Base-by-base conservation (phyloP, 2,113 vertebrate genomes). In the Carollia perspicillata region DNA sequence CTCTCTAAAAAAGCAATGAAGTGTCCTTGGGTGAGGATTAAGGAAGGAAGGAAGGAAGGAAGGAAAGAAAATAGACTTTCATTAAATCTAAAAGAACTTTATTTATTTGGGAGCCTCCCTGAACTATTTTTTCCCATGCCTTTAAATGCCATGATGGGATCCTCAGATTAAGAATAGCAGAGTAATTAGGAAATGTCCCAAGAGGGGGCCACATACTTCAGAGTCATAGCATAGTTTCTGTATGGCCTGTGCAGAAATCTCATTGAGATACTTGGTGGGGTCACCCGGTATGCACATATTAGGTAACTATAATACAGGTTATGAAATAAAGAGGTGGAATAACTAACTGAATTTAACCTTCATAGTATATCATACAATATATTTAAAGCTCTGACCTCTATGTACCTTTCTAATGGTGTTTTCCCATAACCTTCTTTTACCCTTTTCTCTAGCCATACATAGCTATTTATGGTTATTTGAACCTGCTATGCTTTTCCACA, bases 91-190 rank as follows among this genome's bases (percentile, higher is more conserved):
- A 86, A 51, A 90, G 55, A 44, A 28, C 33, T 89, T 84, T 40
- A 71, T 71, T 80, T 23, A 85, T 74, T 85, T 90, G 68, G 86
- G 83, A 93, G 8, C 42, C 7, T 89, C 63, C 44, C 18, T 72
- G 63, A 88, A 66, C 26, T 71, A 28, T 71, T 42, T 84, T 74
- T 89, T 28, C 42, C 9, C 33, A 23, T 77, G 83, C 63, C 40
- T 92, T 96, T 78, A 92, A 92, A 78, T 92, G 33, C 53, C 44
- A 40, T 63, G n/a, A 16, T 92, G 63, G 18, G 60, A 92, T 84
- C 26, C 42, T 84, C 78, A 84, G 26, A 49, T 75, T 94, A 91
- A 51, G 77, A 84, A 84, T 65, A 55, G 14, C 16, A 92, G 44
- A 60, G 60, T 94, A 66, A 65, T 93, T 89, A 79, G 37, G 66